Evolutionary conservation across 2,888 invertebrate species (phyloP), one percentile per base, ranked within the genome.

Genomic region (Scaptomyza flava): DNA sequence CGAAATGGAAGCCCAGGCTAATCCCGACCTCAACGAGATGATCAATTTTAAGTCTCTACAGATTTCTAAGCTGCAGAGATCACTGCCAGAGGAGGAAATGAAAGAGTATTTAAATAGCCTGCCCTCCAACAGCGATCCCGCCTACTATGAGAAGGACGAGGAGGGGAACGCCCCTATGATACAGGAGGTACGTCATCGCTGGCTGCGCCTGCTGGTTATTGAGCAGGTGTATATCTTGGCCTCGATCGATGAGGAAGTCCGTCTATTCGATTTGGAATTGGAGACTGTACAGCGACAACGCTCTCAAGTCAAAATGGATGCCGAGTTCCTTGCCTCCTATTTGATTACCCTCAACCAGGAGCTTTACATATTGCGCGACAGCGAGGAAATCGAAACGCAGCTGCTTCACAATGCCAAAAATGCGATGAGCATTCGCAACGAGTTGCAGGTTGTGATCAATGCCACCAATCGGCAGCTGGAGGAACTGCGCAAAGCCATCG

Each of bases 301-400:
- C 30, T 92, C 95, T 12, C 91, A 94, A 6, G 93, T 95, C 1
- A 93, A 94, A 86, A 93, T 94, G 41, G 92, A 93, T 20, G 91
- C 93, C 0, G 92, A 93, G 64, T 93, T 96, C 52, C 92, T 96
- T 59, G 94, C 95, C 69, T 84, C 95, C 31, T 94, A 94, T 84
- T 90, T 96, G 47, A 93, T 95, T 23, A 95, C 95, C 23, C 87
- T 96, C 20, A 94, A 96, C 79, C 94, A 96, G 89, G 96, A 97
- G 90, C 92, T 96, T 87, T 93, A 95, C 48, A 94, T 97, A 17
- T 90, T 96, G 11, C 95, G 95, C 81, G 94, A 95, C 43, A 96
- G 95, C 80, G 96, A 96, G 89, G 93, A 94, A 3, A 93, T 94
- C 38, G 96, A 97, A 90, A 94, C 95, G 72, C 89, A 92, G 47